These are phyloP conservation scores for Montipora sp. DNA, from an alignment of 64 coral and sea anemone genomes.

Conservation along the genomic window DNA sequence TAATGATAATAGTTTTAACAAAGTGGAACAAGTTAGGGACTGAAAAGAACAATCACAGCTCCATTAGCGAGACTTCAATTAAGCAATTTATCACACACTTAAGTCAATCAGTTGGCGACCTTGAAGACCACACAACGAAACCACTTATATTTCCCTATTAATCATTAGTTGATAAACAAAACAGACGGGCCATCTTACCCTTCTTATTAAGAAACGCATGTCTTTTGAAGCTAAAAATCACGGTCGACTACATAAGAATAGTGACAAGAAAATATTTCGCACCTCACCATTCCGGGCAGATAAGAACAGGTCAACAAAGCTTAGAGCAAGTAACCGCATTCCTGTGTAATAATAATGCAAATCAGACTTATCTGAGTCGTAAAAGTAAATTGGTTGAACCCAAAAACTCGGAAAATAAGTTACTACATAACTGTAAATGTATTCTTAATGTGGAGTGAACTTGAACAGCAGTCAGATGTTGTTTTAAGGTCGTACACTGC, in stretches of 20 bases:
- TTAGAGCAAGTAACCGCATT: not conserved
- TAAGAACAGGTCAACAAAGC: not conserved
- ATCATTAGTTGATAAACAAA: not conserved
- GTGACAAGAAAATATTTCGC: not conserved
- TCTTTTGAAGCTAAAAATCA: not conserved
- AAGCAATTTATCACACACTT: conserved; percentile 58
- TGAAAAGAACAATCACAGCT: conserved; percentile 20
- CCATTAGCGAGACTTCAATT: conserved; percentile 45
- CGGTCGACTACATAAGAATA: not conserved
- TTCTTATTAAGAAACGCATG: no score
- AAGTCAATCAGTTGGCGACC: conserved; percentile 23
- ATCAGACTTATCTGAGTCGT: not conserved
- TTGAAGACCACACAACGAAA: conserved; percentile 41
- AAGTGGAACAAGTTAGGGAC: not conserved
- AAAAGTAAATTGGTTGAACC: not conserved
- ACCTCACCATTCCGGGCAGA: not conserved
- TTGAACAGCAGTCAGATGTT: not conserved
- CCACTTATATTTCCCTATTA: conserved; percentile 5
- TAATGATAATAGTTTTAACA: not conserved
- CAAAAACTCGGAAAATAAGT: not conserved
- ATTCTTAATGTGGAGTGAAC: not conserved
- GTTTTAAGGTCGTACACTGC: not conserved
- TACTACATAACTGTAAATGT: not conserved
- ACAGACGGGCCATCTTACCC: not conserved
- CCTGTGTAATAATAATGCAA: not conserved